Percentiles rank a stretch among this genome's conserved stretches.
phyloP scores from a whole-genome alignment of 2,797 vertebrate species.

The Nothura maculosa region DNA sequence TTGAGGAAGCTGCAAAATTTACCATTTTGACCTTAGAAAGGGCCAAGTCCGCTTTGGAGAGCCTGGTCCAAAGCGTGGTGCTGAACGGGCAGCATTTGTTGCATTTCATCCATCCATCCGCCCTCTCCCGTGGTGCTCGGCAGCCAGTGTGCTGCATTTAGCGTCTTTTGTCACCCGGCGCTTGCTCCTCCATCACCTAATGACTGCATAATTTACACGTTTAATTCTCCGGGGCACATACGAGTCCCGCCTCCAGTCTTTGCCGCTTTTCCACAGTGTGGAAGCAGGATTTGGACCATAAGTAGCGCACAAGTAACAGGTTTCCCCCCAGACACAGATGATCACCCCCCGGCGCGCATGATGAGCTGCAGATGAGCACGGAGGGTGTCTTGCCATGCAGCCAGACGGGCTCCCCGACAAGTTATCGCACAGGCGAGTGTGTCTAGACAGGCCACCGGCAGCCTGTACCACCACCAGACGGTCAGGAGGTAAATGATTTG shows the following conservation, averaged over 20 bases:
- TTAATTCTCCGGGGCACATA: neutral
- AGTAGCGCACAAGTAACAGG: neutral
- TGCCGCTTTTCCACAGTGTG: neutral
- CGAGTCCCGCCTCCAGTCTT: neutral
- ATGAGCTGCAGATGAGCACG: neutral
- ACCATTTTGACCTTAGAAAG: neutral
- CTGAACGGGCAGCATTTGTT: neutral
- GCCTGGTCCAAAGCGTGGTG: neutral
- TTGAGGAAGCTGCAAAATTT: neutral
- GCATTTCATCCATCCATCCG: neutral
- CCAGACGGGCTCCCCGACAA: neutral
- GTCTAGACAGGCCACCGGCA: neutral
- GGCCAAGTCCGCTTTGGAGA: neutral
- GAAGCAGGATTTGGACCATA: neutral
- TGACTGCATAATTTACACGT: conserved; percentile 5
- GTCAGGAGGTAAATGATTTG: neutral
- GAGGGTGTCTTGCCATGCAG: neutral
- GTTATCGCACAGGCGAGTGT: neutral
- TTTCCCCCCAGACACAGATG: neutral
- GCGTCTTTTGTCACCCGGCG: neutral
- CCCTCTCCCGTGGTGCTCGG: neutral
- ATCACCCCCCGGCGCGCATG: neutral
- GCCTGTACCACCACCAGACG: neutral
- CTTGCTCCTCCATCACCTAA: neutral
- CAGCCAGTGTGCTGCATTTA: neutral